phyloP scores from a whole-genome alignment of 2,888 invertebrate genomes.

The Aphodius granarius region DNA sequence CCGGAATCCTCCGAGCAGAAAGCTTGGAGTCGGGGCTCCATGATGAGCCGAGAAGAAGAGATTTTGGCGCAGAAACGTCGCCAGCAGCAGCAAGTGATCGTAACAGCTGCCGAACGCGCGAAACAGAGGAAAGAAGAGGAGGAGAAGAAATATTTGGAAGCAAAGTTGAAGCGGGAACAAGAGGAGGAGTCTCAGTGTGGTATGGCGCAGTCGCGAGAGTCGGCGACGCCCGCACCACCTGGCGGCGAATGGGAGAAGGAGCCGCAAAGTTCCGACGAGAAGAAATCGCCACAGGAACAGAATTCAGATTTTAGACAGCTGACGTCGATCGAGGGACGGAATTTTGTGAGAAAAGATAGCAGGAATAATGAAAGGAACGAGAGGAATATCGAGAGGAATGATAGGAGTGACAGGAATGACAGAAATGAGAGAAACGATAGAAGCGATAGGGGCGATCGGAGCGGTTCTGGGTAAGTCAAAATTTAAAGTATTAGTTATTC shows the following conservation, averaged over 20 bases:
- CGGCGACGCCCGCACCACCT: constrained; percentile 53
- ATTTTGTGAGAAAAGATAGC: constrained; percentile 50
- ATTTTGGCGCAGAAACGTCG: constrained; percentile 73
- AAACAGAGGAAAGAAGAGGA: constrained; percentile 87
- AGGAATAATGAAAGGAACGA: constrained; percentile 20
- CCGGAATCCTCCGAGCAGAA: neutral
- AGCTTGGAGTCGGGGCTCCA: constrained; percentile 20
- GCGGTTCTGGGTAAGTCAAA: constrained; percentile 42
- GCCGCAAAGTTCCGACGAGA: constrained; percentile 35
- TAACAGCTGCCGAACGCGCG: constrained; percentile 79
- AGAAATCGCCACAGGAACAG: constrained; percentile 22
- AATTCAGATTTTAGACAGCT: constrained; percentile 47
- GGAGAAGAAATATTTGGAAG: constrained; percentile 74
- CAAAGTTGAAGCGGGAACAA: constrained; percentile 64
- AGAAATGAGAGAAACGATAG: constrained; percentile 33
- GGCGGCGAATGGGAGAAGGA: constrained; percentile 60
- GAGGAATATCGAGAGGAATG: neutral
- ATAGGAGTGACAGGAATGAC: constrained; percentile 40
- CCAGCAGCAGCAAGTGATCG: constrained; percentile 71
- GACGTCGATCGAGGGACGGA: constrained; percentile 52
- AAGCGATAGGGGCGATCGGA: constrained; percentile 58
- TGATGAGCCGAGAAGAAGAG: constrained; percentile 57
- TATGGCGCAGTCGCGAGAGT: constrained; percentile 52
- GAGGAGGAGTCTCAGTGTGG: constrained; percentile 52
- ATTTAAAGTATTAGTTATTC: neutral